Evolutionary conservation across 2,113 vertebrate genomes (phyloP), one percentile per base, ranked within the genome.

Genomic region (Paradoxurus hermaphroditus): DNA sequence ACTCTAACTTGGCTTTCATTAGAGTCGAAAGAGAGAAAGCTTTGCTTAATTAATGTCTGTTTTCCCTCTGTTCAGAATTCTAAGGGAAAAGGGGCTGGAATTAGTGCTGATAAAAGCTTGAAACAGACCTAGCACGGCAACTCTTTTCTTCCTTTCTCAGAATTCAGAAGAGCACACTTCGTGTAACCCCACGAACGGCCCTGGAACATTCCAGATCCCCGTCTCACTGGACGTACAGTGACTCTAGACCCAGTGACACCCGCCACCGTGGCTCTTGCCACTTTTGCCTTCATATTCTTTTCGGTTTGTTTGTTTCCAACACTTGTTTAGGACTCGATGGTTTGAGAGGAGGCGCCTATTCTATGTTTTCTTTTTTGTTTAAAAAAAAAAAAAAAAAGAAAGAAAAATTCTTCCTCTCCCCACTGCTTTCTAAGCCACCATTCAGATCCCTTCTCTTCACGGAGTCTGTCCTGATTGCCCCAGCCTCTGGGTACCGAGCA

Each of bases 21-120:
- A 98, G 97, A 98, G 96, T 97, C 98, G 98, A 98, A 98, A 98
- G 97, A 99, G 98, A 99, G 98, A 98, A 98, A 98, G 97, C 96
- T 98, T 98, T 98, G 97, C 98, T 99, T 99, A 99, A 99, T 99
- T 99, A 98, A 98, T 98, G 95, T 94, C 98, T 99, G 97, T 98
- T 99, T 99, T 98, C 93, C 62, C 98, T 98, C 97, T 98, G 98
- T 99, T 99, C 97, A 86, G 98, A 98, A 98, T 98, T 98, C 94
- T 98, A 93, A 0, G 27, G 98, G 85, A 94, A 79, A 95, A 67
- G 44, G 81, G 88, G 18, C 94, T 98, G 97, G 97, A 99, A 98
- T 98, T 98, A 98, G 96, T 98, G 90, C 98, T 98, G 98, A 98
- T 98, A 98, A 98, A 98, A 98, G 98, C 97, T 95, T 84, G 94